Percentiles rank a stretch among this genome's conserved stretches.
These are phyloP conservation scores for Microctonus hyperodae DNA, from an alignment of 2,888 invertebrate genomes.

Conservation along the genomic window DNA sequence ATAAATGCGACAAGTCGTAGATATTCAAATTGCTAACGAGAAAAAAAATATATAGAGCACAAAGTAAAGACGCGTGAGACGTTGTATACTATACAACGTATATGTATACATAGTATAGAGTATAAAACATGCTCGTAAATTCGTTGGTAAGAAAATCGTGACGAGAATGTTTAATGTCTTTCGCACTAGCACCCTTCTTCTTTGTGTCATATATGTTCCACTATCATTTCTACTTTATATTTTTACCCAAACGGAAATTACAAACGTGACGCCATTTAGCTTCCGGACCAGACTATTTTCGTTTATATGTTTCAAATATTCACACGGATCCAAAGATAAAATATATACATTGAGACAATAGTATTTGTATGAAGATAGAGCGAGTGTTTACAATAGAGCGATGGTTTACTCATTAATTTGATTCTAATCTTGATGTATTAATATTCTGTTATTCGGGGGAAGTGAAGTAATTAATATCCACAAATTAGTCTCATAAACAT, in stretches of 20 bases:
- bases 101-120: too few relatives aligned
- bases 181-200: conserved; percentile 1
- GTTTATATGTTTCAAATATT: not conserved
- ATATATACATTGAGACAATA: too few relatives aligned
- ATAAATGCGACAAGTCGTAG: not conserved
- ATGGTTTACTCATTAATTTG: too few relatives aligned
- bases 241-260: conserved; percentile 15
- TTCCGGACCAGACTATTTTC: conserved; percentile 1
- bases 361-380: too few relatives aligned
- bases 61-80: not conserved
- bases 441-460: too few relatives aligned
- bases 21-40: not conserved
- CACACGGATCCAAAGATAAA: too few relatives aligned
- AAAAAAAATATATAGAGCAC: not conserved
- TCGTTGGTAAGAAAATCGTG: conserved; percentile 9
- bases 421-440: too few relatives aligned
- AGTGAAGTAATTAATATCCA: too few relatives aligned
- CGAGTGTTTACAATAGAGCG: too few relatives aligned
- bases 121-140: conserved; percentile 6
- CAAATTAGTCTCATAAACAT: too few relatives aligned
- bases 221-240: conserved; percentile 10
- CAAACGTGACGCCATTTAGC: conserved; percentile 15
- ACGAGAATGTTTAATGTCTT: conserved; percentile 17
- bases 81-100: not conserved
- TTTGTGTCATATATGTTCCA: not conserved